Base-by-base conservation (phyloP, 1,140 invertebrate species). In the Chironomus tepperi region DNA sequence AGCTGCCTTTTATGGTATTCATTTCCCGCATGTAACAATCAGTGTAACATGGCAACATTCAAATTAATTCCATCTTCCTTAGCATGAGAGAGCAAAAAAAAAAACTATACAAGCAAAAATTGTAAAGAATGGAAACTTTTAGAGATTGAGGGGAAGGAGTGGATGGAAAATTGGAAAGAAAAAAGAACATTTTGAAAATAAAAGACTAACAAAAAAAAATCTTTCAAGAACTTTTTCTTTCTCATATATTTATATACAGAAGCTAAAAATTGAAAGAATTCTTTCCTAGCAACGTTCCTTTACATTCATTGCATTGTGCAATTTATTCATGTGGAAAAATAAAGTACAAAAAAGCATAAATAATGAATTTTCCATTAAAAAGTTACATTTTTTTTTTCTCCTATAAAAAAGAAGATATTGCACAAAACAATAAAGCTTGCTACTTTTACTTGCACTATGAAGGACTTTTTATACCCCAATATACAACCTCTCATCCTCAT, bases 311-410 rank as follows among this genome's bases (percentile, higher is more conserved):
- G 65, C 65, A 70, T 70, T 70, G 16, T 70, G 18, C 65, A 21
- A 70, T 70, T 70, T 70, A 19, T 19, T 70, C 65, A 70, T 70
- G 16, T 70, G 65, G 19, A 70, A 70, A 70, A 70, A 18, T 70
- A 21, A 70, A 70, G 18, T 21, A 70, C 65, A 21, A 19, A 70
- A 70, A 70, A 70, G 16, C 65, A 70, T 70, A 70, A 70, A 70
- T 70, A 70, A 70, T 70, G 19, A 70, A 21, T 70, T 70, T 70
- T 70, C 65, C 65, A 70, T 70, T 70, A 19, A 70, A 70, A 70
- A 18, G 65, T 19, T 57, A 57, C 47, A 57, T 57, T 57, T 57
- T n/a, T n/a, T n/a, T n/a, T n/a, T 34, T 34, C 24, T 34, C 24
- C 24, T 34, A 34, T 34, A 34, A 34, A 34, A 34, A 34, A 34